These are phyloP conservation scores for Rhamnusium bicolor DNA, from an alignment of 2,888 invertebrate genomes.

Conservation along the genomic window DNA sequence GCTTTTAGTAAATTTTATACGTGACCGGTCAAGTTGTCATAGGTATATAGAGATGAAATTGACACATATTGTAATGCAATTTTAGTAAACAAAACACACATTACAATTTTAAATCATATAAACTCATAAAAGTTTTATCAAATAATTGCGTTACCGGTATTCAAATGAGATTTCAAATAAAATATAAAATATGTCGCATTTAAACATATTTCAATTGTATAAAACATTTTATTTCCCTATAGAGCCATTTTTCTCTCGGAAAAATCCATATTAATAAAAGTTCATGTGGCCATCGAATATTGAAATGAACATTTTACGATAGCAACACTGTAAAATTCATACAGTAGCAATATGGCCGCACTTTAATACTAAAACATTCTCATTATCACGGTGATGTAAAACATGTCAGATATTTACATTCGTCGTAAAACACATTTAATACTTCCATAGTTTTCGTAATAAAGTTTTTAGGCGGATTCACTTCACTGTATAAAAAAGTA, in stretches of 20 bases:
- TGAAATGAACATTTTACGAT: slow-evolving; percentile 61
- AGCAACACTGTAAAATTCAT: slow-evolving; percentile 63
- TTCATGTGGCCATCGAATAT: slow-evolving; percentile 59
- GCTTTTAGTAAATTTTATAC: background rate
- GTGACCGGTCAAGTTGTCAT: background rate
- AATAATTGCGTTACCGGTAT: slow-evolving; percentile 22
- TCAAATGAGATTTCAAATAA: slow-evolving; percentile 25
- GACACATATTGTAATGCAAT: slow-evolving; percentile 14
- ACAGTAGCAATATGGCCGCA: slow-evolving; percentile 36
- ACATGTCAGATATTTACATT: slow-evolving; percentile 37
- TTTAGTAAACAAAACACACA: slow-evolving; percentile 8
- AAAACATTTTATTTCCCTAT: slow-evolving; percentile 31
- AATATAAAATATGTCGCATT: slow-evolving; percentile 31
- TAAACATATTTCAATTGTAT: slow-evolving; percentile 34
- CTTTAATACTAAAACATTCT: slow-evolving; percentile 49
- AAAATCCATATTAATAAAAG: slow-evolving; percentile 47
- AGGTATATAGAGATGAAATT: slow-evolving; percentile 7
- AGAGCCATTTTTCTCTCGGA: slow-evolving; percentile 28
- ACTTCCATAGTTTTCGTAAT: slow-evolving; percentile 26
- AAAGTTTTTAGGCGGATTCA: slow-evolving; percentile 18
- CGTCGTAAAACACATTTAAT: slow-evolving; percentile 33
- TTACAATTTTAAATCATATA: slow-evolving; percentile 19
- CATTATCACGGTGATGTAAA: slow-evolving; percentile 44
- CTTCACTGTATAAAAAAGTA: slow-evolving; percentile 21
- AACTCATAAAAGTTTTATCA: slow-evolving; percentile 21